phyloP scores from a whole-genome alignment of 2,113 vertebrate genomes.

The Rhegmatorhina hoffmannsi region DNA sequence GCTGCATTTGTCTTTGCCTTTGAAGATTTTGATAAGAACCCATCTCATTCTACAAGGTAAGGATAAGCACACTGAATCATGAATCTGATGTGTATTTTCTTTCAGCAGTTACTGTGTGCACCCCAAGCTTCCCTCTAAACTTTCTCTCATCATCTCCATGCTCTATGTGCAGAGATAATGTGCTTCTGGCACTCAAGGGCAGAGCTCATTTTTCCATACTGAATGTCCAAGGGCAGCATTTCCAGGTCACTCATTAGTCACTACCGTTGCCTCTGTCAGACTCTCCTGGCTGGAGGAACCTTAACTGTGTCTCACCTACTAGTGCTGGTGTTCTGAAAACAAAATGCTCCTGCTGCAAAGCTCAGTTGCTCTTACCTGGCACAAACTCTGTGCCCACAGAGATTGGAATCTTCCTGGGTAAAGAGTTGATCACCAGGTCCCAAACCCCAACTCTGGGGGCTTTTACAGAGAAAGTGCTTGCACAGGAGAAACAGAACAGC shows the following conservation, averaged over 20 bases:
- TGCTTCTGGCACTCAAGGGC: neutral
- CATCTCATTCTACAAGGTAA: neutral
- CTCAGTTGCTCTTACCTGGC: neutral
- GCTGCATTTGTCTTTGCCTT: neutral
- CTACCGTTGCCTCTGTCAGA: neutral
- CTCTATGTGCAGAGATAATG: rapidly evolving
- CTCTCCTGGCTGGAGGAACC: neutral
- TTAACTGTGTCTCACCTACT: neutral
- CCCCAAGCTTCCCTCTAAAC: neutral
- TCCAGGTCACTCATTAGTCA: neutral
- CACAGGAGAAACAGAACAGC: neutral
- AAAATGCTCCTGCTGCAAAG: neutral
- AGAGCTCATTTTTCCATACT: neutral
- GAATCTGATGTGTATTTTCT: neutral
- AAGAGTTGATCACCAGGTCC: neutral
- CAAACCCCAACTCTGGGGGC: neutral
- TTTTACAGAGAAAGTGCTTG: neutral
- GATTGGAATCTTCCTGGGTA: neutral
- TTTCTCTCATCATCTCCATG: neutral
- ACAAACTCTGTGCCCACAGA: neutral
- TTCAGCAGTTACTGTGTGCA: neutral
- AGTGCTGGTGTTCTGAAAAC: neutral
- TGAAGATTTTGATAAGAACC: neutral
- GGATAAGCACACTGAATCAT: too few relatives aligned
- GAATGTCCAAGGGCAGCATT: neutral